Evolutionary conservation across 2,888 invertebrate genomes (phyloP).

Genomic region (Hanleya hanleyi): DNA sequence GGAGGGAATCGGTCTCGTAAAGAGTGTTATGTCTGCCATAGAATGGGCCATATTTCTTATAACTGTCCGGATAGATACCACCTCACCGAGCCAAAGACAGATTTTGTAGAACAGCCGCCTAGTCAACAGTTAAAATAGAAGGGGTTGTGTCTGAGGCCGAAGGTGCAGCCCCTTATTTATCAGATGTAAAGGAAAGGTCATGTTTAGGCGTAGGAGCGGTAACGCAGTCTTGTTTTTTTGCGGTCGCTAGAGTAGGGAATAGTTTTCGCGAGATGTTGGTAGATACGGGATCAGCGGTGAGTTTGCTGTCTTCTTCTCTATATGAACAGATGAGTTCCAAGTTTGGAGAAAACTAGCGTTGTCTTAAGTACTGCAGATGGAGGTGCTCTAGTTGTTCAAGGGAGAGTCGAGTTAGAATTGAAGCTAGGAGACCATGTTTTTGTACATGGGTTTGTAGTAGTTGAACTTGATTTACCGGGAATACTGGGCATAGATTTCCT

Average conservation of each 20-base stretch:
- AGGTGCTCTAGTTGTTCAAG: constrained; percentile 10
- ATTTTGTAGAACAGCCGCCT: no score
- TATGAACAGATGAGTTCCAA: neutral
- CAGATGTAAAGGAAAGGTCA: no score
- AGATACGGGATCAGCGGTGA: neutral
- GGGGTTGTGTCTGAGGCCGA: constrained; percentile 1
- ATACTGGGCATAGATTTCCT: constrained; percentile 35
- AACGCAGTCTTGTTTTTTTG: neutral
- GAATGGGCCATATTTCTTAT: neutral
- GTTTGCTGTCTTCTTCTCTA: neutral
- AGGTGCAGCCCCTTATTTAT: neutral
- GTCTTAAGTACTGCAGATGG: constrained; percentile 21
- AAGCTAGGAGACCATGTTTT: constrained; percentile 16
- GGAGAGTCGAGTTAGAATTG: constrained; percentile 18
- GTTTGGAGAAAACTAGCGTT: neutral
- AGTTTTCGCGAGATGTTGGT: neutral
- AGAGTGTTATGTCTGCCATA: neutral
- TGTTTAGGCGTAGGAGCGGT: neutral
- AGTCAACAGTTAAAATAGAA: neutral
- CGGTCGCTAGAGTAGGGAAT: neutral
- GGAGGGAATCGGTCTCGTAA: no score
- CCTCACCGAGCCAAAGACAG: no score
- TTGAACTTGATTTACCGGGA: constrained; percentile 22
- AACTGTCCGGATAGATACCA: no score
- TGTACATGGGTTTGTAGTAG: constrained; percentile 28